Evolutionary conservation across 2,113 vertebrate genomes (phyloP), one percentile per base, ranked within the genome.

Genomic region (Eubucco bourcierii): DNA sequence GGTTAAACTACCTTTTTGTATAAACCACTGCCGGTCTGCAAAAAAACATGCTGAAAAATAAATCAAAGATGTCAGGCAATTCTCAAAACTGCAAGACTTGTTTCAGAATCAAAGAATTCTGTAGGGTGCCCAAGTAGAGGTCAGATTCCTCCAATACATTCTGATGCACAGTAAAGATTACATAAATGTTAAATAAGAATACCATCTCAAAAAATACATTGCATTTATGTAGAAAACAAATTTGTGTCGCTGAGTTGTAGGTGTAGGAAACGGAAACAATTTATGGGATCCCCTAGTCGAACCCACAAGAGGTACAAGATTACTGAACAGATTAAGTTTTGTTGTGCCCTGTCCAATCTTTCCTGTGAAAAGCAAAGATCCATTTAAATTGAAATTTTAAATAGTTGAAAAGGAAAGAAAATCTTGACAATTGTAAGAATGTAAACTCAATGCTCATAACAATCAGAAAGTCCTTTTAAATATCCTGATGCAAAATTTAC

Each of bases 321-420:
- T 81, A 71, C 50, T 83, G 78, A 78, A 76, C 81, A 73, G 87
- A 93, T 56, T 29, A 74, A 56, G 24, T 82, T 89, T 87, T 80
- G 10, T 15, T 46, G 14, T 88, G 31, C 17, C 75, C 33, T 44
- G 24, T 60, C 50, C 29, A 56, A 14, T 75, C 75, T 94, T 87
- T 76, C 28, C 53, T 39, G 5, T 83, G 76, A 72, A 91, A 88
- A 83, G n/a, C 28, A 66, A 80, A 73, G 75, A 88, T 44, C 19
- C 28, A 34, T 82, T 94, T 89, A 90, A 85, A 93, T 71, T 92
- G 84, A 90, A 83, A 80, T 89, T 88, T 87, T 71, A 84, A 90
- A 70, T 29, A 56, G 2, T 87, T 90, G 61, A 74, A 72, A 84
- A 76, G 34, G 70, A 80, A 85, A 64, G 13, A 74, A 93, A 93